A percentile compares a stretch with the other conserved stretches of the same genome.
Conservation (phyloP, 2,797 vertebrate species). For the Notoglanidium macrostoma region DNA sequence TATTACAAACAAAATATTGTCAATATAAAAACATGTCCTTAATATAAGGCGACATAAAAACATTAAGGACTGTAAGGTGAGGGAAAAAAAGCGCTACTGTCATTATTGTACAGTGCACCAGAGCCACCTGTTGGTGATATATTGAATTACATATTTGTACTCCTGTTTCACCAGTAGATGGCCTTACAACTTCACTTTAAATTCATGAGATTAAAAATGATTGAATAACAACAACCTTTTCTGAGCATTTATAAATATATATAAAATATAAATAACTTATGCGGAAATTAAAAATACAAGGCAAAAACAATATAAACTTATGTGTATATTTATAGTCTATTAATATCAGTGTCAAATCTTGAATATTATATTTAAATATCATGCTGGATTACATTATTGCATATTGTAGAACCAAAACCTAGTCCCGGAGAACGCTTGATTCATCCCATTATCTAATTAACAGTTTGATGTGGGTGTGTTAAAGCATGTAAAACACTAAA, state of each 20-base stretch:
- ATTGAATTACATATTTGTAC: not conserved
- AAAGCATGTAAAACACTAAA: not conserved
- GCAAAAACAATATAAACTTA: not conserved
- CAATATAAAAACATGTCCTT: not conserved
- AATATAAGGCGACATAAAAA: not conserved
- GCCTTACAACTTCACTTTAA: conserved; percentile 16
- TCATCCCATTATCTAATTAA: not conserved
- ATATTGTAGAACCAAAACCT: not conserved
- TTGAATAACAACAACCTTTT: not conserved
- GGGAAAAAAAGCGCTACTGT: not conserved
- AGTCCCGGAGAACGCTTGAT: not conserved
- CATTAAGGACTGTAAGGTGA: not conserved
- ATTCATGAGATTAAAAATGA: not conserved
- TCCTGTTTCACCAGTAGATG: conserved; percentile 27
- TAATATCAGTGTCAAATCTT: not conserved
- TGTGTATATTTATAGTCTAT: not conserved
- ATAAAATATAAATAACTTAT: not conserved
- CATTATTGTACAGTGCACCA: not conserved
- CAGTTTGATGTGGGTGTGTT: not conserved
- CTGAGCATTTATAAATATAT: not conserved
- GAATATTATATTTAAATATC: not conserved
- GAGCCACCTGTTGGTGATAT: conserved; percentile 39
- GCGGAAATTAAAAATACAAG: not conserved
- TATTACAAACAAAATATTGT: no score
- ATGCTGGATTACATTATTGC: not conserved